phyloP scores from a whole-genome alignment of 1,140 invertebrate genomes.

The Trichogramma pretiosum region DNA sequence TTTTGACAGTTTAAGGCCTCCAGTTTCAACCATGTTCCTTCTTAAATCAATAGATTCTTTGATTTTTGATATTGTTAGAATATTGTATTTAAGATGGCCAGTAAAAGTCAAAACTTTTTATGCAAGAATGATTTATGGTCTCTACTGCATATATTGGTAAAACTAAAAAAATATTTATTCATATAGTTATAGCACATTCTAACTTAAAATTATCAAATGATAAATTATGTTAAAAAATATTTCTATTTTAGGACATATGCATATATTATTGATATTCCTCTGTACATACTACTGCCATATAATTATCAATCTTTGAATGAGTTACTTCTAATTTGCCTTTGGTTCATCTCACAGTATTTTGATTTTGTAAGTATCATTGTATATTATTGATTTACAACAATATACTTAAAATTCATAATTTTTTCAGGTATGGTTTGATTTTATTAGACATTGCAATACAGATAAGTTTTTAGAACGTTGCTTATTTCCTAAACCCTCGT shows the following conservation, averaged over 20 bases:
- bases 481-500: conserved; percentile 7
- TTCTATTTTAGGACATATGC: conserved; percentile 2
- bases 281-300: conserved; percentile 7
- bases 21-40: conserved; percentile 6
- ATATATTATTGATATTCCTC: conserved; percentile 5
- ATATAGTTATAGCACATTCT: too few species aligned
- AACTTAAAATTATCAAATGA: too few species aligned
- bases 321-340: conserved; percentile 4
- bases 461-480: background rate
- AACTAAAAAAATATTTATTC: background rate
- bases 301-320: conserved; percentile 6
- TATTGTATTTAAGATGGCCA: conserved; percentile 12
- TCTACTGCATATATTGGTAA: conserved; percentile 12
- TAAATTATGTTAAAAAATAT: too few species aligned
- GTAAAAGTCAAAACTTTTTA: conserved; percentile 1
- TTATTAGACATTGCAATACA: conserved; percentile 2
- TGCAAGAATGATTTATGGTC: background rate
- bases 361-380: conserved; percentile 8
- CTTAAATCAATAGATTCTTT: conserved; percentile 6
- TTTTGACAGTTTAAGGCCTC: conserved; percentile 10
- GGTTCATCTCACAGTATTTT: conserved; percentile 5
- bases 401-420: conserved; percentile 1
- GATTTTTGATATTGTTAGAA: conserved; percentile 5
- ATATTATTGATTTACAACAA: background rate
- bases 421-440: conserved; percentile 1